Percentiles rank a stretch among this genome's conserved stretches.
phyloP scores from a whole-genome alignment of 92 coral and sea anemone genomes.

The Heteractis magnifica region DNA sequence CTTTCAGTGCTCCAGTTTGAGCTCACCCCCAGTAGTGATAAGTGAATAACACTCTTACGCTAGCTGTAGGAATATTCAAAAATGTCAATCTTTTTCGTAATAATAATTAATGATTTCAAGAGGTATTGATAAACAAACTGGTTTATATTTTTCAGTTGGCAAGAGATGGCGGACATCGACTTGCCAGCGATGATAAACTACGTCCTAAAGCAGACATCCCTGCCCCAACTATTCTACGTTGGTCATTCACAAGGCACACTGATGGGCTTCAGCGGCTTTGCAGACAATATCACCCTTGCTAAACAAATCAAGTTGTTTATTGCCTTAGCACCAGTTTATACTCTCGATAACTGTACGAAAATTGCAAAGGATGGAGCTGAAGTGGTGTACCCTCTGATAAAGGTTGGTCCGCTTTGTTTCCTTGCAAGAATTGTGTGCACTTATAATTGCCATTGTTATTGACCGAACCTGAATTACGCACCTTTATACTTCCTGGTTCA shows the following conservation, averaged over 20 bases:
- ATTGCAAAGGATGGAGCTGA: constrained; percentile 47
- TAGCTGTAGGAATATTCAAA: too few relatives aligned
- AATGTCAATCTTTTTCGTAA: too few relatives aligned
- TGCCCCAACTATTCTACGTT: constrained; percentile 34
- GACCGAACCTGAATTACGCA: too few relatives aligned
- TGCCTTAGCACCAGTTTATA: constrained; percentile 82
- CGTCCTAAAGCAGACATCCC: constrained; percentile 46
- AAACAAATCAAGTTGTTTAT: constrained; percentile 66
- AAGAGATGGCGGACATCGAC: constrained; percentile 61
- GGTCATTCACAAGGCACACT: constrained; percentile 84
- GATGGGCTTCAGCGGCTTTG: constrained; percentile 74
- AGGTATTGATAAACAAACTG: neutral
- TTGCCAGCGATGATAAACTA: constrained; percentile 56
- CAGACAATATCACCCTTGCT: constrained; percentile 64
- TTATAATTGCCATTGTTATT: too few relatives aligned
- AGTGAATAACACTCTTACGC: too few relatives aligned
- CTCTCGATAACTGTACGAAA: constrained; percentile 43
- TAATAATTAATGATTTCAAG: too few relatives aligned
- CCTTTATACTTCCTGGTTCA: too few relatives aligned
- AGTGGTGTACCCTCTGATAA: constrained; percentile 57
- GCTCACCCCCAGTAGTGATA: too few relatives aligned
- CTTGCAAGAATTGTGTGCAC: too few relatives aligned
- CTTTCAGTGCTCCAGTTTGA: too few relatives aligned
- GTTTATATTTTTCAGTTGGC: constrained; percentile 52
- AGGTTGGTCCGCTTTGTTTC: constrained; percentile 39